phyloP scores from a whole-genome alignment of 1,140 invertebrate genomes.

The Zaprionus ornatus region DNA sequence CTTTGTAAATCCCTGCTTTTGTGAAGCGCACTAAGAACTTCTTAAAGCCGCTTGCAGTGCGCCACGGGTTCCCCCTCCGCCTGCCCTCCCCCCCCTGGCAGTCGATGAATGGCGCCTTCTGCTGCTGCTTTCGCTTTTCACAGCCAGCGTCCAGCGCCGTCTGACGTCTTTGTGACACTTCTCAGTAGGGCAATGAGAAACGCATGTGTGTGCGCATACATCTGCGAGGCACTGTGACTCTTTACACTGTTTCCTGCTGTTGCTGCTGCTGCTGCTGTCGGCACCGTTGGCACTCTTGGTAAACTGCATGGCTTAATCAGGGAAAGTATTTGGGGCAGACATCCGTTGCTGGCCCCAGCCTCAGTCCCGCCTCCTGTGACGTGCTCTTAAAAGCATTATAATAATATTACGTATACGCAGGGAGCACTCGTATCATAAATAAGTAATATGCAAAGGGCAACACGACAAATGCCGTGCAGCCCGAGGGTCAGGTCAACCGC shows the following conservation, averaged over 20 bases:
- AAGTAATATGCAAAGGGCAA: slow-evolving; percentile 69
- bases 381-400: slow-evolving; percentile 61
- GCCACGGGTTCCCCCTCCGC: neutral
- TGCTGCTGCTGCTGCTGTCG: too few relatives aligned
- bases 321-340: slow-evolving; percentile 24
- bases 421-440: slow-evolving; percentile 52
- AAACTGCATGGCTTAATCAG: slow-evolving; percentile 35
- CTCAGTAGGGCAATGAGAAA: neutral
- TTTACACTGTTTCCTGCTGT: neutral
- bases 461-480: slow-evolving; percentile 42
- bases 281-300: too few relatives aligned
- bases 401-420: slow-evolving; percentile 65
- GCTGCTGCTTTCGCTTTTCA: neutral
- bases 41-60: neutral
- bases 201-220: neutral
- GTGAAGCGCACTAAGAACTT: neutral
- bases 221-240: neutral
- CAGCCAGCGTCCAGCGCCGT: neutral
- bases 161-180: slow-evolving; percentile 42
- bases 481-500: slow-evolving; percentile 39
- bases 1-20: neutral
- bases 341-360: neutral
- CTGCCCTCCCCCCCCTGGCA: too few relatives aligned
- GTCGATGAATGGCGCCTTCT: neutral
- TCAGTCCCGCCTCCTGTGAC: neutral